Percentiles rank a stretch among this genome's conserved stretches.
Evolutionary conservation across 2,888 invertebrate genomes (phyloP).

Genomic region (Leptopilina drosophilae): DNA sequence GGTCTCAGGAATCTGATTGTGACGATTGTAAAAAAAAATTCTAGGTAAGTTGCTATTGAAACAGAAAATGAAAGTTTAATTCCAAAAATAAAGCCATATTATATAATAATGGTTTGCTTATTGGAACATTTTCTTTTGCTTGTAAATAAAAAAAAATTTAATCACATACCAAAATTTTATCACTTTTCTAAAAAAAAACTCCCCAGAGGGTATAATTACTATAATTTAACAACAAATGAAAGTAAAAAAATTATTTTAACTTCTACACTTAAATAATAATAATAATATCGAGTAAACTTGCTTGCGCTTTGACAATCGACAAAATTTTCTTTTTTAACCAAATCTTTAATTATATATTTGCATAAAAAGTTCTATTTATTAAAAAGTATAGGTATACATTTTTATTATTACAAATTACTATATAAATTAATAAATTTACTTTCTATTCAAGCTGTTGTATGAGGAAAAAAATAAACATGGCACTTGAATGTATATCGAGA

Average conservation of each 20-base stretch:
- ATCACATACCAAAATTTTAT: no score
- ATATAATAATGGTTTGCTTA: background rate
- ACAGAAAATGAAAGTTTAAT: constrained; percentile 2
- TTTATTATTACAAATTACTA: no score
- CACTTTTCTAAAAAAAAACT: no score
- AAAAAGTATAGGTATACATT: background rate
- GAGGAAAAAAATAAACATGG: background rate
- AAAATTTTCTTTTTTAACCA: no score
- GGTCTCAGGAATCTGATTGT: constrained; percentile 41
- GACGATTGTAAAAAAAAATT: constrained; percentile 20
- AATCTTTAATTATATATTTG: no score
- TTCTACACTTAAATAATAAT: no score
- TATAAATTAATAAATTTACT: background rate
- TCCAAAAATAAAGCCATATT: background rate
- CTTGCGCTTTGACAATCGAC: constrained; percentile 6
- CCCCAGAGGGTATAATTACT: no score
- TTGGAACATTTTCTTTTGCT: background rate
- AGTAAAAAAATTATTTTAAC: background rate
- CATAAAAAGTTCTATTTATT: no score
- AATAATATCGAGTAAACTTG: no score
- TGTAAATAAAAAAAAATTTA: no score
- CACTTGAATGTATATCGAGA: background rate
- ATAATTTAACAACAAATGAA: background rate
- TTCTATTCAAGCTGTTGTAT: background rate
- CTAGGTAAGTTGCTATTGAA: constrained; percentile 25